phyloP scores from a whole-genome alignment of 2,888 invertebrate genomes.

The Chymomyza procnemis region DNA sequence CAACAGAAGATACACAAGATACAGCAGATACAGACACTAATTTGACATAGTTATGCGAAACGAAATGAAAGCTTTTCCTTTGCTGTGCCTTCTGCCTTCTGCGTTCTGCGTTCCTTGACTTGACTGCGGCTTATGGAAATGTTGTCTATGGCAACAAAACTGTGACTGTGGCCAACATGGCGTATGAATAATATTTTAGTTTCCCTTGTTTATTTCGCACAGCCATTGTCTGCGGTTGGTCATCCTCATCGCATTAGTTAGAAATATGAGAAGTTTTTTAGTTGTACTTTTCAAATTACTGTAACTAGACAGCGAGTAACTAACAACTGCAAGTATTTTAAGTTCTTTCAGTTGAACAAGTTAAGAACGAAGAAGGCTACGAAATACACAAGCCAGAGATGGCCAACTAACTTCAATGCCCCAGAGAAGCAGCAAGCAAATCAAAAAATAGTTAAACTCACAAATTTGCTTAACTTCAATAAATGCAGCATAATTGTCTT shows the following conservation, averaged over 20 bases:
- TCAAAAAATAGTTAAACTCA: too few relatives aligned
- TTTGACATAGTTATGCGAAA: constrained; percentile 70
- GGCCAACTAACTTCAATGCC: too few relatives aligned
- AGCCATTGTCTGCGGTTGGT: constrained; percentile 11
- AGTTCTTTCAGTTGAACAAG: background rate
- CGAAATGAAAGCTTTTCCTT: constrained; percentile 60
- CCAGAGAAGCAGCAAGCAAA: too few relatives aligned
- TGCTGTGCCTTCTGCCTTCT: background rate
- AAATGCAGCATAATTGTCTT: too few relatives aligned
- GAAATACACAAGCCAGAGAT: background rate
- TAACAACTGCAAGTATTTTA: background rate
- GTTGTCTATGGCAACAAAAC: background rate
- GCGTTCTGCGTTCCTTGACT: background rate
- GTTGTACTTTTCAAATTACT: background rate
- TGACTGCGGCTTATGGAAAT: constrained; percentile 2
- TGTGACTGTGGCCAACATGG: constrained; percentile 46
- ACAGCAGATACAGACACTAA: constrained; percentile 55
- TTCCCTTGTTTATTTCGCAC: constrained; percentile 17
- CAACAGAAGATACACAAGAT: constrained; percentile 31
- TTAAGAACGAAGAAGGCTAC: background rate
- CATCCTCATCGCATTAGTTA: background rate
- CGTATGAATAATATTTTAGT: constrained; percentile 67
- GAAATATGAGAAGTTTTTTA: background rate
- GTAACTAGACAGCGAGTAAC: background rate
- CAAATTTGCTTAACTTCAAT: too few relatives aligned